These are phyloP conservation scores for Albula goreensis DNA, from an alignment of 2,113 vertebrate genomes.

Conservation along the genomic window DNA sequence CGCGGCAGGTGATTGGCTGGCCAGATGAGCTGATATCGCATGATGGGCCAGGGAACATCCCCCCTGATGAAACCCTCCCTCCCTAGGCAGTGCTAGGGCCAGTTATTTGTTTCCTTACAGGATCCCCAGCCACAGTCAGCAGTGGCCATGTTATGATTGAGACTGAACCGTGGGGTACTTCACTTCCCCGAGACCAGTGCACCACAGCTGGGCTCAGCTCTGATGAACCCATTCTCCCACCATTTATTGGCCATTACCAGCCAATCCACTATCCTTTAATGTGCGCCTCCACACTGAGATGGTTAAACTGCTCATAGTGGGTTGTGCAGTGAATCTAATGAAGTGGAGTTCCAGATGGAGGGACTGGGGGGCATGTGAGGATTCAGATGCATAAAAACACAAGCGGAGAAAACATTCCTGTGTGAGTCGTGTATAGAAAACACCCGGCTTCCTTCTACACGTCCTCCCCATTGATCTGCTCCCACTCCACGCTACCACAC, in stretches of 20 bases:
- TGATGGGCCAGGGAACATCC: too few species aligned
- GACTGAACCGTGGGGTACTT: too few species aligned
- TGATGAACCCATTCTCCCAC: too few species aligned
- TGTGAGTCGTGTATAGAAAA: not conserved
- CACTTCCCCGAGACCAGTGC: not conserved
- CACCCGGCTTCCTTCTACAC: not conserved
- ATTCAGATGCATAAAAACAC: not conserved
- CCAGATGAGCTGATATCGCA: too few species aligned
- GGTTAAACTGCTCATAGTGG: not conserved
- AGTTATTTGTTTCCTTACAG: too few species aligned
- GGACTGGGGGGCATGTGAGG: not conserved
- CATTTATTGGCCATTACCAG: not conserved
- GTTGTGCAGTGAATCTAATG: not conserved
- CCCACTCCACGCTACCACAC: conserved; percentile 7
- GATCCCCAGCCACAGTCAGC: too few species aligned
- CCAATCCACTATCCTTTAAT: not conserved
- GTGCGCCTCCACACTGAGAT: not conserved
- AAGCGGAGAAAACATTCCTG: not conserved
- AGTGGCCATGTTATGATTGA: too few species aligned
- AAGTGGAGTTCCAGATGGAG: not conserved
- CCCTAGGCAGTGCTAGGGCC: too few species aligned
- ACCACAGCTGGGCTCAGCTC: not conserved
- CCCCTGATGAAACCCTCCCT: too few species aligned
- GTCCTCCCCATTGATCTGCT: not conserved
- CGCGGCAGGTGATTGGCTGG: too few species aligned